Evolutionary conservation across 2,888 invertebrate species (phyloP).

Genomic region (Sphinx pinastri): DNA sequence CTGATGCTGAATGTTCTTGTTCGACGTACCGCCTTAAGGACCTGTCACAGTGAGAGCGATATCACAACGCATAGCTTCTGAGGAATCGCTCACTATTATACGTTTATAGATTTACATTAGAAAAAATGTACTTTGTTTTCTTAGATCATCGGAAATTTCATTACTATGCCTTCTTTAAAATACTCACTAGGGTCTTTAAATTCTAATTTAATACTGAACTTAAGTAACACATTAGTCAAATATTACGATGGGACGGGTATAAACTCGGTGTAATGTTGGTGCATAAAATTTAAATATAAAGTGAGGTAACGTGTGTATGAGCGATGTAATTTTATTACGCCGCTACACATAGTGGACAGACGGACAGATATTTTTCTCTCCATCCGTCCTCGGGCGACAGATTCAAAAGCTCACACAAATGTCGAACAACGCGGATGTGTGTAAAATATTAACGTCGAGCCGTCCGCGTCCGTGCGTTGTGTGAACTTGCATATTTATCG

Average conservation of each 20-base stretch:
- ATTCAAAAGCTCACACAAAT: slow-evolving; percentile 1
- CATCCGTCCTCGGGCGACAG: not conserved
- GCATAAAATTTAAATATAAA: not conserved
- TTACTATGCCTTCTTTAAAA: too few species aligned
- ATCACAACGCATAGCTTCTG: not conserved
- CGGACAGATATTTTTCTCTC: not conserved
- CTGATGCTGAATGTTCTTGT: not conserved
- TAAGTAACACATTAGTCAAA: too few species aligned
- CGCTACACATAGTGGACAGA: not conserved
- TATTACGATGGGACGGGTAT: too few species aligned
- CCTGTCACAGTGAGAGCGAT: not conserved
- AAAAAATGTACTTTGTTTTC: too few species aligned
- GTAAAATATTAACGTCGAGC: slow-evolving; percentile 12
- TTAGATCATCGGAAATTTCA: too few species aligned
- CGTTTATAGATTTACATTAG: too few species aligned
- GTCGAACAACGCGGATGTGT: not conserved
- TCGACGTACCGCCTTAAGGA: not conserved
- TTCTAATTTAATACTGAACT: too few species aligned
- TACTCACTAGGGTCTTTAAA: too few species aligned
- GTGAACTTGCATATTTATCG: slow-evolving; percentile 7
- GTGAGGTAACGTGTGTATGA: not conserved
- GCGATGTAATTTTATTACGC: not conserved
- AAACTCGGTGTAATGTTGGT: not conserved
- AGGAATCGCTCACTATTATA: too few species aligned
- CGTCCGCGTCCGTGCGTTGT: slow-evolving; percentile 7